Percentiles rank a stretch among this genome's conserved stretches.
These are phyloP conservation scores for Montifringilla adamsi DNA, from an alignment of 2,113 vertebrate genomes.

Conservation along the genomic window DNA sequence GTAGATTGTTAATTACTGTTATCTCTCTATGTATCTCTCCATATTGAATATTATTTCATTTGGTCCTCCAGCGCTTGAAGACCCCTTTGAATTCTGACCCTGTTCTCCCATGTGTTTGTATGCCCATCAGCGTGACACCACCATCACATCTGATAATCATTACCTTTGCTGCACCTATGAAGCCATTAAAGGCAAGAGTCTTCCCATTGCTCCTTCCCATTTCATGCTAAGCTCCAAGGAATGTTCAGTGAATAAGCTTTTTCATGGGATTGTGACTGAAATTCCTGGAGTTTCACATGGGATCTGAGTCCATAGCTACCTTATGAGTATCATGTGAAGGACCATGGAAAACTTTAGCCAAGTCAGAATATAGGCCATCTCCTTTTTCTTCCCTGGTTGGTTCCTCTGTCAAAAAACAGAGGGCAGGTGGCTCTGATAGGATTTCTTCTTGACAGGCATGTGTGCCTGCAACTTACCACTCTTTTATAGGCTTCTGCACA, in stretches of 20 bases:
- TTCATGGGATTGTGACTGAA: not conserved
- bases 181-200: not conserved
- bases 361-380: not conserved
- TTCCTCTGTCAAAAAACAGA: not conserved
- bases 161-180: not conserved
- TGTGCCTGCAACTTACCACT: not conserved
- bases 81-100: not conserved
- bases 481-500: not conserved
- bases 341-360: not conserved
- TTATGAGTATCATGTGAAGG: not conserved
- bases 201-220: not conserved
- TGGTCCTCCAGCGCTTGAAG: not conserved
- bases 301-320: not conserved
- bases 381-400: not conserved
- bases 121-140: accelerated
- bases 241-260: not conserved
- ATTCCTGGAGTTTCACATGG: not conserved
- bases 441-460: not conserved
- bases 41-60: not conserved
- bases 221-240: not conserved
- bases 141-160: not conserved
- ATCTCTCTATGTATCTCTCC: not conserved
- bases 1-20: not conserved
- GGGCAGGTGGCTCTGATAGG: not conserved
- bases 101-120: not conserved